Evolutionary conservation across 2,888 invertebrate species (phyloP), one percentile per base, ranked within the genome.

Genomic region (Bombylius major): DNA sequence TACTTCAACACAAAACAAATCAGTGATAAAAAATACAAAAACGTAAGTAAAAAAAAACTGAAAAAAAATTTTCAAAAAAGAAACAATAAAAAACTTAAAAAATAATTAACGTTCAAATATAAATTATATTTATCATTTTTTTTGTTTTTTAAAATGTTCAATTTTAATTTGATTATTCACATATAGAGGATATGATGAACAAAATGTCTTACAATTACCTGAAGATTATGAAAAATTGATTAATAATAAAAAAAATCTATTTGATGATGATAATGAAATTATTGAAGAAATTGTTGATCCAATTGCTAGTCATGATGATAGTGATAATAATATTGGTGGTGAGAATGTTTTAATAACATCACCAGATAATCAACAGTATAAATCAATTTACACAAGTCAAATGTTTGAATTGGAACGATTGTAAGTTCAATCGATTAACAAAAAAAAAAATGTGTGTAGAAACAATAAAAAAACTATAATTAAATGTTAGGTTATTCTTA

Each of bases 361-460:
- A 33, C 12, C 48, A 3, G 52, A 53, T 11, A 61, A 62, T 5
- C 50, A 56, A 50, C 42, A 5, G 5, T 42, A 59, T 57, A 50
- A 49, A 13, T 36, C 56, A n/a, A 53, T 53, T 54, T 55, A 57
- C 56, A 33, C 52, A 23, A 60, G 53, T 53, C 65, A 65, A 51
- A 55, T 59, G 54, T 56, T 63, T 54, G 66, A 66, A 59, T 56
- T 66, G 63, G 63, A 64, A 56, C 57, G 66, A 58, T 58, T 66
- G 66, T 66, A 65, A 66, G 66, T 66, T 56, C 39, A 11, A 42
- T 11, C 4, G 11, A 42, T 11, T 11, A 42, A 42, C 8, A 42
- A 42, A 36, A 36, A 36, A 36, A 36, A 36, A 36, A 36, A 36
- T 5, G 8, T 7, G 8, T 5, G 8, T 7, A 36, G 34, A 4